These are phyloP conservation scores for Zosterops japonicus DNA, from an alignment of 2,113 vertebrate species.

Conservation along the genomic window DNA sequence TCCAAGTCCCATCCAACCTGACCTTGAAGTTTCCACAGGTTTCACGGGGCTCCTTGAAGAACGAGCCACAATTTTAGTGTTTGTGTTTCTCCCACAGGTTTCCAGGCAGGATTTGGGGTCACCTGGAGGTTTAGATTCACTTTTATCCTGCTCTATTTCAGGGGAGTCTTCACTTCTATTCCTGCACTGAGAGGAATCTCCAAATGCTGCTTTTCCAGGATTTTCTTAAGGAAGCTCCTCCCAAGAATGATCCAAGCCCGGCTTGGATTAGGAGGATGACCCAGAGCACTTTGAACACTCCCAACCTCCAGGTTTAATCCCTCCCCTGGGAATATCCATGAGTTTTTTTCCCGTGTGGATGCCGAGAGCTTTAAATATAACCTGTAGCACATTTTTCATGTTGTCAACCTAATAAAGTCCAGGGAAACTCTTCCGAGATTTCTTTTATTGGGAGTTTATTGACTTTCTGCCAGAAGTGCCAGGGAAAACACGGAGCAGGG, in stretches of 20 bases:
- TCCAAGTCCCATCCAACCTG: not conserved
- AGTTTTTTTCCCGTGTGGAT: not conserved
- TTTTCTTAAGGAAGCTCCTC: not conserved
- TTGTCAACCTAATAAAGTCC: not conserved
- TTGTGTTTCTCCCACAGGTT: not conserved
- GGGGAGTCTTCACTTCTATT: too few species aligned
- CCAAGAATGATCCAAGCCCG: not conserved
- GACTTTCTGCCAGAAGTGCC: not conserved
- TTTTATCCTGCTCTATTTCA: not conserved
- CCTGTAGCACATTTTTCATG: not conserved
- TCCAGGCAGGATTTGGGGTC: not conserved
- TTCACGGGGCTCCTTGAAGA: not conserved
- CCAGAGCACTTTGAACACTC: not conserved
- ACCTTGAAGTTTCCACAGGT: not conserved
- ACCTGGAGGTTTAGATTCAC: not conserved
- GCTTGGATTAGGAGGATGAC: not conserved
- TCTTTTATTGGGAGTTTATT: not conserved
- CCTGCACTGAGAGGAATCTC: not conserved
- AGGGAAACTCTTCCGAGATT: not conserved
- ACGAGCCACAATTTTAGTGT: not conserved
- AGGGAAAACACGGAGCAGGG: not conserved
- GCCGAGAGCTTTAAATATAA: not conserved
- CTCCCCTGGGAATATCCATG: not conserved
- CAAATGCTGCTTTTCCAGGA: not conserved
- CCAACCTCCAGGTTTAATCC: not conserved